Evolutionary conservation across 2,113 vertebrate species (phyloP).

Genomic region (Archilochus colubris): DNA sequence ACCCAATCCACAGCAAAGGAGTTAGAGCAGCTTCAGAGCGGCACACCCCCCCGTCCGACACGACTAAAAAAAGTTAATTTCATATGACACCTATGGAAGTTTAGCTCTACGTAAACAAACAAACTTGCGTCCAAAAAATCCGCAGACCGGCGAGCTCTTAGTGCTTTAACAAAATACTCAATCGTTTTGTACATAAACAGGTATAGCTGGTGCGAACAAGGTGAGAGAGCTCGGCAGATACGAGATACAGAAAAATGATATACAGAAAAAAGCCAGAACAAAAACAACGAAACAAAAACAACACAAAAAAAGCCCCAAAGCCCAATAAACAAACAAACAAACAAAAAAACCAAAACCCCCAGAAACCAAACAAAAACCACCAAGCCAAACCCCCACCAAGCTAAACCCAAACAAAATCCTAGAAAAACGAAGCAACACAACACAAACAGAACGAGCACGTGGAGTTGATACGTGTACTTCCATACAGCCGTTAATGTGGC

Average conservation of each 20-base stretch:
- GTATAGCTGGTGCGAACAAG: background rate
- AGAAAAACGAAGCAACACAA: too few relatives aligned
- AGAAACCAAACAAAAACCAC: too few relatives aligned
- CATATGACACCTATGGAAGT: fast-evolving
- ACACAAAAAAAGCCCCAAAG: too few relatives aligned
- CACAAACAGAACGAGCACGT: too few relatives aligned
- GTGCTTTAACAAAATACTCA: background rate
- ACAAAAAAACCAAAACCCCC: too few relatives aligned
- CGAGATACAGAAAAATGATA: background rate
- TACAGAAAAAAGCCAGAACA: background rate
- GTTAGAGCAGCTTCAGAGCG: background rate
- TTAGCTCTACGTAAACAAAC: background rate
- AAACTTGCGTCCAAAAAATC: background rate
- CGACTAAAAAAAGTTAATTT: background rate
- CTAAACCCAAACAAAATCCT: too few relatives aligned
- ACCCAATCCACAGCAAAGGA: background rate
- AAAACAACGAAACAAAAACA: too few relatives aligned
- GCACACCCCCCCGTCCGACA: background rate
- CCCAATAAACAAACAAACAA: too few relatives aligned
- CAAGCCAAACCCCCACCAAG: too few relatives aligned
- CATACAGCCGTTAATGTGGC: too few relatives aligned
- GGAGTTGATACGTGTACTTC: fast-evolving
- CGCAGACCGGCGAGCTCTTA: too few relatives aligned
- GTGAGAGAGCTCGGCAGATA: background rate
- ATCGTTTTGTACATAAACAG: background rate